Evolutionary conservation across 2,888 invertebrate species (phyloP).

Genomic region (Choreutis nemorana): DNA sequence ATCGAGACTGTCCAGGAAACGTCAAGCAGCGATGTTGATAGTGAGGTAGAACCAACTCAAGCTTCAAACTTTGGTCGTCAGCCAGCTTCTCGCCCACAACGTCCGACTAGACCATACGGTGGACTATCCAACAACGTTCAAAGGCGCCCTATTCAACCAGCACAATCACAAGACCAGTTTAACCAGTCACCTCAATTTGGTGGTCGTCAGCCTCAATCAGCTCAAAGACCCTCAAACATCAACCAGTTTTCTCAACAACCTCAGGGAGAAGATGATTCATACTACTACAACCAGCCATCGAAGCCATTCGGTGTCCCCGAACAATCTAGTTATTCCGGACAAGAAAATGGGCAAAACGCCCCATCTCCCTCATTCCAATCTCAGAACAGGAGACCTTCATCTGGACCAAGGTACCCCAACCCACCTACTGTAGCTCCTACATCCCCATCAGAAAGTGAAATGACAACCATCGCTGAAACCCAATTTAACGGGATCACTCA

Average conservation of each 20-base stretch:
- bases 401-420: conserved; percentile 6
- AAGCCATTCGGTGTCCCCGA: conserved; percentile 26
- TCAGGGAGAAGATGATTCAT: conserved; percentile 27
- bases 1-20: too few species aligned
- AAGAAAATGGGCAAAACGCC: conserved; percentile 12
- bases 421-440: conserved; percentile 11
- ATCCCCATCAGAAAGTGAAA: too few species aligned
- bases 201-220: conserved; percentile 15
- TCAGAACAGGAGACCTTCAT: too few species aligned
- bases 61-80: too few species aligned
- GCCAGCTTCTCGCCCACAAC: too few species aligned
- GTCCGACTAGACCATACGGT: too few species aligned
- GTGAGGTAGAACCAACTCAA: too few species aligned
- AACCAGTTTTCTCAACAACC: conserved; percentile 15
- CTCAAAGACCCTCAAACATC: conserved; percentile 17
- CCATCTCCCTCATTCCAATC: conserved; percentile 10
- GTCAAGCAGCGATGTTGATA: too few species aligned
- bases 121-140: conserved; percentile 3
- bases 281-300: conserved; percentile 36
- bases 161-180: conserved; percentile 9
- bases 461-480: too few species aligned
- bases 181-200: conserved; percentile 13
- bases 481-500: conserved; percentile 29
- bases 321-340: too few species aligned
- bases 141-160: conserved; percentile 8